phyloP scores from a whole-genome alignment of 1,140 invertebrate genomes.

The Drosophila sp. region DNA sequence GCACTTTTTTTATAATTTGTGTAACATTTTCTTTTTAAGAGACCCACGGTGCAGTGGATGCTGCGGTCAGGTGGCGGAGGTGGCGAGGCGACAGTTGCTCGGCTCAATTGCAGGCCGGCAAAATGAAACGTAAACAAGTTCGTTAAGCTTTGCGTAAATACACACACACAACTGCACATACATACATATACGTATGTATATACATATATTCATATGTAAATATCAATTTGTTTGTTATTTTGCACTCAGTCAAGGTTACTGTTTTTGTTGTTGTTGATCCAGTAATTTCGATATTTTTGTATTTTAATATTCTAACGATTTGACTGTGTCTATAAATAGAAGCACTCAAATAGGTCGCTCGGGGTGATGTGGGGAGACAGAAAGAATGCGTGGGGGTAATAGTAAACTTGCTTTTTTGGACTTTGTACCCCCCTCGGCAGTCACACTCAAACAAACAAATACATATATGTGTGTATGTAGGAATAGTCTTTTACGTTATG shows the following conservation, averaged over 20 bases:
- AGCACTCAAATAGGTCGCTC: background rate
- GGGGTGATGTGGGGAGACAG: background rate
- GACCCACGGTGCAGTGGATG: conserved; percentile 46
- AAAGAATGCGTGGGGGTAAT: background rate
- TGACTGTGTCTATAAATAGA: conserved; percentile 40
- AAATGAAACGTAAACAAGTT: conserved; percentile 71
- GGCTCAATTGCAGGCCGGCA: conserved; percentile 44
- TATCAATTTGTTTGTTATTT: conserved; percentile 43
- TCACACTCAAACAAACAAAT: background rate
- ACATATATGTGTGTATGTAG: background rate
- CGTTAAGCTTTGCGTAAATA: conserved; percentile 52
- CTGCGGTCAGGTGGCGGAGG: conserved; percentile 6
- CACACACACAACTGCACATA: background rate
- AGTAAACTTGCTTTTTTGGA: conserved; percentile 36
- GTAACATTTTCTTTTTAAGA: no score
- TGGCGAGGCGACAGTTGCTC: background rate
- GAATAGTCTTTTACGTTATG: background rate
- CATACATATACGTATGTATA: conserved; percentile 11
- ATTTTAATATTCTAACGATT: conserved; percentile 28
- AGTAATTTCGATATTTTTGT: conserved; percentile 15
- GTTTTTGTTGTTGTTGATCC: conserved; percentile 46
- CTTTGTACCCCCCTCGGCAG: conserved; percentile 37
- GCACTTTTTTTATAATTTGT: no score
- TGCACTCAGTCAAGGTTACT: conserved; percentile 62
- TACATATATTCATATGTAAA: background rate